Conservation (phyloP, 1,140 invertebrate species). For the Lanistes nyassanus region DNA sequence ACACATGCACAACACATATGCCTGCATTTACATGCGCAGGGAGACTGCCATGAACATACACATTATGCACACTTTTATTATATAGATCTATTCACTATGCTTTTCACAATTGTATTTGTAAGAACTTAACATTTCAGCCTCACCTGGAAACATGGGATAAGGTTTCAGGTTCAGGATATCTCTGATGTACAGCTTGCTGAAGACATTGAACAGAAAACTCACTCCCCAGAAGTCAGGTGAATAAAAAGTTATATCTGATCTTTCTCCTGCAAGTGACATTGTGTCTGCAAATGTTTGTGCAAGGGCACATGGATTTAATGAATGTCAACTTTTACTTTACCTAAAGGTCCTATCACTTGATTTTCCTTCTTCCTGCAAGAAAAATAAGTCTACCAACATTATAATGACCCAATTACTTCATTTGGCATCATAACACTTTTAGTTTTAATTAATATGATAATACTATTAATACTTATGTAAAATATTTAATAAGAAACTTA, state of each 20-base stretch:
- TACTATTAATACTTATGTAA: too few relatives aligned
- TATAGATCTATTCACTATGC: background rate
- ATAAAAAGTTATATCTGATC: background rate
- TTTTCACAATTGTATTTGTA: background rate
- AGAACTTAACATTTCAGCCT: background rate
- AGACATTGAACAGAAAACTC: slow-evolving; percentile 38
- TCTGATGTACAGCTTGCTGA: slow-evolving; percentile 41
- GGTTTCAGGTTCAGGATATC: slow-evolving; percentile 34
- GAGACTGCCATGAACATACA: background rate
- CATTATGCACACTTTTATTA: background rate
- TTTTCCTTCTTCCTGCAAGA: too few relatives aligned
- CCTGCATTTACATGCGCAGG: background rate
- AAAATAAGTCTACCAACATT: too few relatives aligned
- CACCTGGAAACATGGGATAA: slow-evolving; percentile 37
- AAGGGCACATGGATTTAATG: too few relatives aligned
- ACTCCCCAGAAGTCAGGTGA: slow-evolving; percentile 25
- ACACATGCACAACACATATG: too few relatives aligned
- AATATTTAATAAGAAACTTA: too few relatives aligned
- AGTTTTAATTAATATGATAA: too few relatives aligned
- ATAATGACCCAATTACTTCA: too few relatives aligned
- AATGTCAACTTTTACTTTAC: too few relatives aligned
- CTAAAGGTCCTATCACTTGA: too few relatives aligned
- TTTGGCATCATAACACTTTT: too few relatives aligned
- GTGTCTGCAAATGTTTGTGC: too few relatives aligned
- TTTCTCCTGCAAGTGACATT: background rate